Percentiles rank a stretch among this genome's conserved stretches.
Conservation (phyloP, 2,113 vertebrate genomes). For the Psilopsiagon aurifrons region DNA sequence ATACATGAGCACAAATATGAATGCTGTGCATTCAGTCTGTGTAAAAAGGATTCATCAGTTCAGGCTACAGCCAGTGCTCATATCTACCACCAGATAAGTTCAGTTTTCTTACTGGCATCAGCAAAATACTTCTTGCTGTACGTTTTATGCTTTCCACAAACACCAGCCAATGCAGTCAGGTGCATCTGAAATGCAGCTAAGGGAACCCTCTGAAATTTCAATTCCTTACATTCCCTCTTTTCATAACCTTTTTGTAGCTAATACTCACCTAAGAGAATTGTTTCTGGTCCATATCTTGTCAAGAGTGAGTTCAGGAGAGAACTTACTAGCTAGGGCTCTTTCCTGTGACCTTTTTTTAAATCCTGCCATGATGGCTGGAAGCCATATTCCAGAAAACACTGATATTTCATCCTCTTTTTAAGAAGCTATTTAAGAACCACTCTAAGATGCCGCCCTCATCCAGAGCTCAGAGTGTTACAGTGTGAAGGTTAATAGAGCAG, state of each 20-base stretch:
- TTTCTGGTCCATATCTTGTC: neutral
- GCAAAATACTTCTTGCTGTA: neutral
- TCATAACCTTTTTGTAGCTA: neutral
- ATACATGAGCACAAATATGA: neutral
- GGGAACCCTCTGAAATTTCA: neutral
- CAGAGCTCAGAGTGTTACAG: neutral
- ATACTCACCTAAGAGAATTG: neutral
- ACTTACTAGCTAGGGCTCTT: neutral
- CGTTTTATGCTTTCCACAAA: neutral
- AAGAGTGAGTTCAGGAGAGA: neutral
- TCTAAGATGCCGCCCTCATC: neutral
- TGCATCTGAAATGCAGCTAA: neutral
- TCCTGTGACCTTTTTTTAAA: neutral
- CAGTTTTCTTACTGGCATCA: neutral
- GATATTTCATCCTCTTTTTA: neutral
- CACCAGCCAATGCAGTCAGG: neutral
- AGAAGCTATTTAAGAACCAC: neutral
- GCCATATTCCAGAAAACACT: neutral
- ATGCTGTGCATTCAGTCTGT: neutral
- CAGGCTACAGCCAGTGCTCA: neutral
- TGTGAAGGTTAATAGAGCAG: slow-evolving; percentile 3
- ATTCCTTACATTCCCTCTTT: neutral
- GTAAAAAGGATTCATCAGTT: neutral
- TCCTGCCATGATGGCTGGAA: neutral
- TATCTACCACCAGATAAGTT: neutral